Evolutionary conservation across 1,140 invertebrate species (phyloP).

Genomic region (Diorhabda sublineata): DNA sequence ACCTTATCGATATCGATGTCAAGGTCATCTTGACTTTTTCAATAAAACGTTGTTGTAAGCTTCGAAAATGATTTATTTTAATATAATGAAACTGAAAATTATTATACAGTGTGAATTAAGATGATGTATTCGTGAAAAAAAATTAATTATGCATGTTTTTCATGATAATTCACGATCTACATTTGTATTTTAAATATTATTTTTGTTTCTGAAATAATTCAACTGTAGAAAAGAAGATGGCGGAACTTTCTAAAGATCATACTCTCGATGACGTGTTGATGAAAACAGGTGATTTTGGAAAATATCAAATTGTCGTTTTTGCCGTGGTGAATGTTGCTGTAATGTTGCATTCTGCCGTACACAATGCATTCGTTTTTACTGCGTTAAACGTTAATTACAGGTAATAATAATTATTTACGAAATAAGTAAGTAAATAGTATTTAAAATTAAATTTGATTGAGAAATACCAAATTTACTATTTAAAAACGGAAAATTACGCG

Average conservation of each 20-base stretch:
- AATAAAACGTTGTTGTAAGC: no score
- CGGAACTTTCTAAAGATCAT: slow-evolving; percentile 23
- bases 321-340: slow-evolving; percentile 53
- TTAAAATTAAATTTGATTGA: background rate
- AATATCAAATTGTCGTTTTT: slow-evolving; percentile 52
- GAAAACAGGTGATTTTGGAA: slow-evolving; percentile 52
- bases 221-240: slow-evolving; percentile 25
- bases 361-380: slow-evolving; percentile 62
- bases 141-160: no score
- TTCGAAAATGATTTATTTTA: no score
- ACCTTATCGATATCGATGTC: no score
- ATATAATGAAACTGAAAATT: no score
- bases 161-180: no score
- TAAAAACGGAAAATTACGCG: no score
- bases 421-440: background rate
- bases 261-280: slow-evolving; percentile 43
- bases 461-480: background rate
- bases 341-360: slow-evolving; percentile 54
- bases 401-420: slow-evolving; percentile 34
- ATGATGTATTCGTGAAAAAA: no score
- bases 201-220: slow-evolving; percentile 2
- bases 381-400: slow-evolving; percentile 53
- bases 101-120: no score
- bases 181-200: background rate
- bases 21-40: no score